These are phyloP conservation scores for Xenopus laevis DNA, from an alignment of 2,113 vertebrate genomes.

Conservation along the genomic window DNA sequence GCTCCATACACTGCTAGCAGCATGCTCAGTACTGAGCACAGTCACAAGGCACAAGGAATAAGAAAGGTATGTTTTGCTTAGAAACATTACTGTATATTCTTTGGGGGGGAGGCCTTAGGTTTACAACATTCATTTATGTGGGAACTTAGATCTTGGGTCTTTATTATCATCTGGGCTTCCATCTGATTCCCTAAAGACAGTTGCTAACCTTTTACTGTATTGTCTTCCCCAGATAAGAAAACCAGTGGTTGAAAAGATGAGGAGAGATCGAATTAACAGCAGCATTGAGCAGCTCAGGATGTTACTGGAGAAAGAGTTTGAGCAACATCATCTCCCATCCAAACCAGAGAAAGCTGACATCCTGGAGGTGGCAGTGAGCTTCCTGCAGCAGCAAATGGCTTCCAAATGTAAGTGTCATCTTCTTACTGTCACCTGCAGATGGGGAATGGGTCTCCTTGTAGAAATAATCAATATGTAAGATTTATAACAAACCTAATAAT, in stretches of 20 bases:
- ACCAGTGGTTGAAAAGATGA: conserved; percentile 66
- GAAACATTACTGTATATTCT: too few species aligned
- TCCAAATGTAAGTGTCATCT: conserved; percentile 47
- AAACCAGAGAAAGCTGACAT: conserved; percentile 58
- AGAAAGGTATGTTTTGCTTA: conserved; percentile 6
- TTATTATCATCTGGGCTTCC: conserved; percentile 23
- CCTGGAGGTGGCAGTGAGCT: conserved; percentile 70
- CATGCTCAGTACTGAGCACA: neutral
- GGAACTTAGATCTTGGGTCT: too few species aligned
- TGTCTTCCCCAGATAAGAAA: conserved; percentile 39
- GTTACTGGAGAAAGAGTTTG: conserved; percentile 64
- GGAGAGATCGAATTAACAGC: conserved; percentile 68
- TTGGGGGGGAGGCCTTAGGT: too few species aligned
- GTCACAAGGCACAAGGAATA: neutral
- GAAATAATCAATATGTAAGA: neutral
- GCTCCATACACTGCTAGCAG: neutral
- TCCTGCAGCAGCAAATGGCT: conserved; percentile 56
- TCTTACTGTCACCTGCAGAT: neutral
- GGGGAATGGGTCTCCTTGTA: too few species aligned
- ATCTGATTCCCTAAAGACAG: conserved; percentile 4
- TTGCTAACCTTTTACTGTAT: neutral
- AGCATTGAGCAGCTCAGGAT: conserved; percentile 68
- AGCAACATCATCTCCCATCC: conserved; percentile 60
- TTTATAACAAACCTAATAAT: conserved; percentile 1
- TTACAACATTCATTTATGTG: too few species aligned